phyloP scores from a whole-genome alignment of 1,140 invertebrate species.

The Zaprionus davidi region DNA sequence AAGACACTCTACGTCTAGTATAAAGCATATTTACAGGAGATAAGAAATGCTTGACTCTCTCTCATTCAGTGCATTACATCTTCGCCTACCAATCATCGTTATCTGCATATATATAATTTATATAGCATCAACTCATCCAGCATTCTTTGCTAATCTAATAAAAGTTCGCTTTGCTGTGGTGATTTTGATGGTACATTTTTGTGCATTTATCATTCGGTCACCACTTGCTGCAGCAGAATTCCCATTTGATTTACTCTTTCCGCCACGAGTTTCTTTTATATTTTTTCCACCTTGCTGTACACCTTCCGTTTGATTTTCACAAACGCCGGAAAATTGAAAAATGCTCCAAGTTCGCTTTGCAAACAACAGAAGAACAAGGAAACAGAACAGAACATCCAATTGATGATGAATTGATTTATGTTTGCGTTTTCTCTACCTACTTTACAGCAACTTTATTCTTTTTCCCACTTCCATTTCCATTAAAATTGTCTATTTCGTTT shows the following conservation, averaged over 20 bases:
- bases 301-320: slow-evolving; percentile 54
- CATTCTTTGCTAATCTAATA: neutral
- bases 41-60: too few relatives aligned
- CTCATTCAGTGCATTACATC: too few relatives aligned
- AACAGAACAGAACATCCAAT: slow-evolving; percentile 31
- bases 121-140: neutral
- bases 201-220: slow-evolving; percentile 50
- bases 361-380: slow-evolving; percentile 31
- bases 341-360: slow-evolving; percentile 55
- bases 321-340: slow-evolving; percentile 52
- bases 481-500: slow-evolving; percentile 1
- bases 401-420: slow-evolving; percentile 67
- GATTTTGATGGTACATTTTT: slow-evolving; percentile 47
- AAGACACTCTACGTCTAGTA: neutral
- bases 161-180: slow-evolving; percentile 13
- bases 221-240: neutral
- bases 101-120: neutral
- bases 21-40: too few relatives aligned
- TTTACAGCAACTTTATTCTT: slow-evolving; percentile 24
- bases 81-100: too few relatives aligned
- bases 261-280: slow-evolving; percentile 5
- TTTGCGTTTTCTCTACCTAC: slow-evolving; percentile 37
- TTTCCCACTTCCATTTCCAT: slow-evolving; percentile 2
- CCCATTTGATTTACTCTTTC: slow-evolving; percentile 38
- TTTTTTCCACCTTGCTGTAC: slow-evolving; percentile 5